phyloP scores from a whole-genome alignment of 2,888 invertebrate species.

The Diadromus collaris region DNA sequence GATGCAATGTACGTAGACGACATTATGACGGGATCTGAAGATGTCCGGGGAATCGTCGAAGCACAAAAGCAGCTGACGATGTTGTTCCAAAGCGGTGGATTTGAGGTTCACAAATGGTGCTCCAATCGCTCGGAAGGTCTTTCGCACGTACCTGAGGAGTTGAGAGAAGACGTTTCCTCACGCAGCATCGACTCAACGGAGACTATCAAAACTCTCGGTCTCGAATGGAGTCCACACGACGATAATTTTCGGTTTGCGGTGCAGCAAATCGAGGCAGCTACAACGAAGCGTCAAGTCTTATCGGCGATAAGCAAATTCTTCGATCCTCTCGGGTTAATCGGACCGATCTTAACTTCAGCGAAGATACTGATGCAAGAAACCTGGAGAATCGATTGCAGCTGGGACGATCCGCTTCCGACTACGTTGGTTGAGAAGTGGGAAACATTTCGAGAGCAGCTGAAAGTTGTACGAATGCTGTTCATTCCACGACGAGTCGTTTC shows the following conservation, averaged over 20 bases:
- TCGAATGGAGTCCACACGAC: constrained; percentile 4
- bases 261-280: neutral
- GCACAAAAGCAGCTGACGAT: constrained; percentile 38
- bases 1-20: constrained; percentile 51
- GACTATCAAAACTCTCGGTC: constrained; percentile 25
- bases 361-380: constrained; percentile 60
- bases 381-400: constrained; percentile 63
- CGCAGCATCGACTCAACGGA: constrained; percentile 36
- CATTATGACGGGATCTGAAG: constrained; percentile 43
- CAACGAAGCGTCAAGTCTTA: constrained; percentile 59
- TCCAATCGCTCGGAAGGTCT: neutral
- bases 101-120: constrained; percentile 53
- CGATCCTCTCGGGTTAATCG: constrained; percentile 65
- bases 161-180: constrained; percentile 1
- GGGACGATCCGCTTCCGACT: constrained; percentile 66
- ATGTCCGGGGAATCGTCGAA: constrained; percentile 53
- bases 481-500: constrained; percentile 8
- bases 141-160: neutral
- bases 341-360: constrained; percentile 62
- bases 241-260: constrained; percentile 24
- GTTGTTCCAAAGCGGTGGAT: constrained; percentile 29
- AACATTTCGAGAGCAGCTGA: neutral
- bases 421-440: constrained; percentile 6
- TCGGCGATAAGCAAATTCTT: constrained; percentile 47
- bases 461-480: neutral